A percentile compares a stretch with the other conserved stretches of the same genome.
Conservation (phyloP, 2,113 vertebrate genomes). For the Anthoscopus minutus region DNA sequence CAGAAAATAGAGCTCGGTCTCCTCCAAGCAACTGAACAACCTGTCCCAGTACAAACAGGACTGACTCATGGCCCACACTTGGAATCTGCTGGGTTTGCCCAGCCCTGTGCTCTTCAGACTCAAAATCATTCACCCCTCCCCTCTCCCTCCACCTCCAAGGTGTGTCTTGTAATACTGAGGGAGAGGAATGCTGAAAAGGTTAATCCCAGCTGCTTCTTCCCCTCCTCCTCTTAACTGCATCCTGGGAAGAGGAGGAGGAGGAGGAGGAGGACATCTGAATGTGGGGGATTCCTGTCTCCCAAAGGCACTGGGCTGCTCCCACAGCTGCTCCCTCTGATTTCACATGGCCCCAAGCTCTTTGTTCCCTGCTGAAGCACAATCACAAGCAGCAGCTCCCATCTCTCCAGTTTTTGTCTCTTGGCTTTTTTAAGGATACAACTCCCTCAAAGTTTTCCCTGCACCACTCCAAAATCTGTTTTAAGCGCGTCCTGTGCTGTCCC, state of each 20-base stretch:
- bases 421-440: slow-evolving; percentile 86
- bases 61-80: neutral
- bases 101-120: neutral
- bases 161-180: neutral
- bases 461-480: slow-evolving; percentile 96
- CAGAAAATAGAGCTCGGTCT: neutral
- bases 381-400: neutral
- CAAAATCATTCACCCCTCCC: neutral
- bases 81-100: neutral
- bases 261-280: neutral
- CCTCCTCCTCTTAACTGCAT: neutral
- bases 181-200: neutral
- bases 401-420: neutral
- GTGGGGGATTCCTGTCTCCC: neutral
- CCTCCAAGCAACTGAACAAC: neutral
- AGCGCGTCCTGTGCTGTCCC: slow-evolving; percentile 89
- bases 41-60: neutral
- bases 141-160: neutral
- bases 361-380: neutral
- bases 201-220: neutral
- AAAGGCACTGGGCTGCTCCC: neutral
- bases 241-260: neutral
- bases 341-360: neutral
- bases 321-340: neutral
- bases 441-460: slow-evolving; percentile 91